A percentile compares a stretch with the other conserved stretches of the same genome.
These are phyloP conservation scores for Labroides dimidiatus DNA, from an alignment of 2,797 vertebrate species.

Conservation along the genomic window DNA sequence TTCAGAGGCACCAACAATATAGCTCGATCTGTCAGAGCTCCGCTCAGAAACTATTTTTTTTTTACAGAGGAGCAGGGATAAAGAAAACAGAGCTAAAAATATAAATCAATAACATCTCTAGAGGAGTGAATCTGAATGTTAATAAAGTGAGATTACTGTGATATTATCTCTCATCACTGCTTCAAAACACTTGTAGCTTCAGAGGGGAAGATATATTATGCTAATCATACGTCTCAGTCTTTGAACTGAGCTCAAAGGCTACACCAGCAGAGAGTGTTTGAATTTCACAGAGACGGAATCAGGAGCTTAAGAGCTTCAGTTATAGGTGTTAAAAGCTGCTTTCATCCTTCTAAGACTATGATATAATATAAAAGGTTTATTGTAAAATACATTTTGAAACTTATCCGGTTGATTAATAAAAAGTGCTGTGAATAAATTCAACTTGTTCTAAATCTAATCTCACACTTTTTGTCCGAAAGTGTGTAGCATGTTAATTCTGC, in stretches of 20 bases:
- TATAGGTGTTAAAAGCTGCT: neutral
- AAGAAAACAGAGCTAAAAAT: constrained; percentile 14
- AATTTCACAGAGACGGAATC: constrained; percentile 1
- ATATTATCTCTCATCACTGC: neutral
- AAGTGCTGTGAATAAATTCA: neutral
- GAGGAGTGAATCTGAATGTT: neutral
- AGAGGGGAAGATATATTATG: neutral
- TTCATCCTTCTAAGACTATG: neutral
- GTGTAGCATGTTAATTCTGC: too few species aligned
- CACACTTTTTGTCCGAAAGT: neutral
- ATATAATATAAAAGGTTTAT: constrained; percentile 1
- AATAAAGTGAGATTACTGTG: neutral
- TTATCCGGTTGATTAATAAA: constrained; percentile 7
- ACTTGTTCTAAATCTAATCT: too few species aligned
- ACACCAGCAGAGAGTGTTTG: neutral
- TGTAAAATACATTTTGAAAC: constrained; percentile 5
- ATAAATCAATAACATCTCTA: constrained; percentile 15
- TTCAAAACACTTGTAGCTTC: neutral
- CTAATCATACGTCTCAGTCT: neutral
- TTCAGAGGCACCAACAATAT: constrained; percentile 36
- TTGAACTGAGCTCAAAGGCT: neutral
- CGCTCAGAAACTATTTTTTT: neutral
- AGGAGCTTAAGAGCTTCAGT: constrained; percentile 8
- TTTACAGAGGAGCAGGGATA: neutral
- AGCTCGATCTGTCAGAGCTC: constrained; percentile 13